Percentiles rank a stretch among this genome's conserved stretches.
Conservation (phyloP, 1,140 invertebrate species). For the Leptinotarsa undecemlineata region DNA sequence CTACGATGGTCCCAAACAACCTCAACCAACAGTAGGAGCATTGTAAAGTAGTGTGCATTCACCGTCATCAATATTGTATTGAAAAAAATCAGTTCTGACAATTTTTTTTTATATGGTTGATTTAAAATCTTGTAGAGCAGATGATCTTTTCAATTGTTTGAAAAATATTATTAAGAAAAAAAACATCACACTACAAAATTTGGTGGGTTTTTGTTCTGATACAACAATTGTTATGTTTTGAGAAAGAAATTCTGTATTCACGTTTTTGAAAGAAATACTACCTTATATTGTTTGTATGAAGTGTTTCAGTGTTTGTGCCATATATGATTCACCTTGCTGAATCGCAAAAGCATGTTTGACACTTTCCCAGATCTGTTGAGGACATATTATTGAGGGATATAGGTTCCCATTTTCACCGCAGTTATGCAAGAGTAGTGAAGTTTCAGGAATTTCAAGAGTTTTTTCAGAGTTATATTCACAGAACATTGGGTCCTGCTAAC, state of each 20-base stretch:
- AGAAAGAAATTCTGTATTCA: background rate
- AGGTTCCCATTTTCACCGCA: background rate
- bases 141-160: constrained; percentile 32
- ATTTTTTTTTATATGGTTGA: constrained; percentile 40
- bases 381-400: constrained; percentile 18
- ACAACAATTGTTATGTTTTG: background rate
- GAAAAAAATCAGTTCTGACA: constrained; percentile 6
- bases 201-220: background rate
- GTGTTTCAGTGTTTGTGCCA: constrained; percentile 27
- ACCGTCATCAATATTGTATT: constrained; percentile 32
- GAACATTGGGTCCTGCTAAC: background rate
- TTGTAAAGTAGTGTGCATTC: constrained; percentile 26
- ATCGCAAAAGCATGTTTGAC: constrained; percentile 25
- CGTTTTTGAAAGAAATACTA: constrained; percentile 14
- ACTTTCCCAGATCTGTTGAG: constrained; percentile 30
- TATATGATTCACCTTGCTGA: constrained; percentile 20
- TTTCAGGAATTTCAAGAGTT: background rate
- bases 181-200: background rate
- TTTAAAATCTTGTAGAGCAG: constrained; percentile 29
- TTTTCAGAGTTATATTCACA: background rate
- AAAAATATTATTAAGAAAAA: constrained; percentile 30
- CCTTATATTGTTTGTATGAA: constrained; percentile 24
- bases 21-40: constrained; percentile 21
- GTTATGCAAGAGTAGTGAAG: background rate
- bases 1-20: no score